Conservation (phyloP, 2,113 vertebrate genomes). For the Aegypius monachus region DNA sequence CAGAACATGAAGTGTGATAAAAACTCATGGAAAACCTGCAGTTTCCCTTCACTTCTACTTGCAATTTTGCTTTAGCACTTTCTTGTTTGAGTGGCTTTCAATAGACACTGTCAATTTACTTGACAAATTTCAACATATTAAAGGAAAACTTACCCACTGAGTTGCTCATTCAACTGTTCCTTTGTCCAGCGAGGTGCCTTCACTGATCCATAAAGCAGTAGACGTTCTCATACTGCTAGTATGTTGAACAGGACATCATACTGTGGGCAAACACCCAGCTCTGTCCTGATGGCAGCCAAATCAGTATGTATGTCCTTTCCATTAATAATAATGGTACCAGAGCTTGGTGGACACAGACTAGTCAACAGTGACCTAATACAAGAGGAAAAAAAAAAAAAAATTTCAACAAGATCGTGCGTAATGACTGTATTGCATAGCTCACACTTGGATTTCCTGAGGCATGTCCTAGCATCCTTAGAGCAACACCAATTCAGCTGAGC, state of each 20-base stretch:
- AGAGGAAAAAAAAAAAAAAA: background rate
- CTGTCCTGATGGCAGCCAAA: constrained; percentile 72
- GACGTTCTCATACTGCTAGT: constrained; percentile 85
- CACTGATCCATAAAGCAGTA: constrained; percentile 81
- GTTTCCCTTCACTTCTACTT: background rate
- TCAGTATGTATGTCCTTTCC: constrained; percentile 82
- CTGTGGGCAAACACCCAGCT: constrained; percentile 88
- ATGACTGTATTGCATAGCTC: background rate
- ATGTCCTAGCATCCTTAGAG: background rate
- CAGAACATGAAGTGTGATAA: background rate
- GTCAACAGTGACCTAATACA: constrained; percentile 83
- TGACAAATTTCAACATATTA: background rate
- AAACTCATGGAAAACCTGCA: background rate
- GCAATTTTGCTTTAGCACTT: background rate
- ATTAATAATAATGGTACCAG: constrained; percentile 81
- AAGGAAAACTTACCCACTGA: constrained; percentile 41
- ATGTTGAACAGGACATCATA: constrained; percentile 82
- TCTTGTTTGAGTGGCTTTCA: background rate
- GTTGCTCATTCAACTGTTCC: constrained; percentile 20
- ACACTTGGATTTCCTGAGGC: background rate
- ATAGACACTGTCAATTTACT: background rate
- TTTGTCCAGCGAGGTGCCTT: constrained; percentile 57
- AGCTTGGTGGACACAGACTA: constrained; percentile 82
- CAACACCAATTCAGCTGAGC: background rate
- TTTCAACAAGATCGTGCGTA: accelerated